Evolutionary conservation across 2,888 invertebrate species (phyloP).

Genomic region (Agelastica alni): DNA sequence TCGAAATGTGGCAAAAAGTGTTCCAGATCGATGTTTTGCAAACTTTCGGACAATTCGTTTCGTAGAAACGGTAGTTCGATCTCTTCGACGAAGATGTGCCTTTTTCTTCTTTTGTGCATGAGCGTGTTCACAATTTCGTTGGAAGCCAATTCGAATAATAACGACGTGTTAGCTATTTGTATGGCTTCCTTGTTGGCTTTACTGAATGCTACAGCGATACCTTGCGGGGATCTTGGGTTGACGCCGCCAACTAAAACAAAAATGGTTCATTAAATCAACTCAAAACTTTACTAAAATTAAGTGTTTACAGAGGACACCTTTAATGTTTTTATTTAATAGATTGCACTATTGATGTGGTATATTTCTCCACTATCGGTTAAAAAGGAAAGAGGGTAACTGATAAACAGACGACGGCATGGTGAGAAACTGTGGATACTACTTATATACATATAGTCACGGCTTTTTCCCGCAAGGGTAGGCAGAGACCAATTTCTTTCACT

Average conservation of each 20-base stretch:
- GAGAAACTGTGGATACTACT: too few species aligned
- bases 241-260: constrained; percentile 71
- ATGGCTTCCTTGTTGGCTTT: constrained; percentile 86
- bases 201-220: constrained; percentile 87
- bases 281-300: too few species aligned
- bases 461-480: too few species aligned
- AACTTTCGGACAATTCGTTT: constrained; percentile 74
- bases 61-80: constrained; percentile 60
- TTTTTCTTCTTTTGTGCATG: constrained; percentile 64
- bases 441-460: too few species aligned
- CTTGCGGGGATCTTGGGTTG: constrained; percentile 83
- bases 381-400: too few species aligned
- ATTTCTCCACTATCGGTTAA: too few species aligned
- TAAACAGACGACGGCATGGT: too few species aligned
- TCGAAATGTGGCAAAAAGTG: constrained; percentile 68
- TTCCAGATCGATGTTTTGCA: constrained; percentile 78
- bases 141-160: constrained; percentile 84
- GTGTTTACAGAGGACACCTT: too few species aligned
- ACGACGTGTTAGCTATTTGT: constrained; percentile 81
- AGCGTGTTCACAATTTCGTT: constrained; percentile 79
- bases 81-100: constrained; percentile 73
- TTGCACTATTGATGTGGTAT: too few species aligned
- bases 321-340: too few species aligned
- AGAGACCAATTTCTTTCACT: too few species aligned
- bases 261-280: too few species aligned